Percentiles rank a stretch among this genome's conserved stretches.
phyloP scores from a whole-genome alignment of 37 sponge, comb jelly and placozoan genomes.

The Agelas oroides region DNA sequence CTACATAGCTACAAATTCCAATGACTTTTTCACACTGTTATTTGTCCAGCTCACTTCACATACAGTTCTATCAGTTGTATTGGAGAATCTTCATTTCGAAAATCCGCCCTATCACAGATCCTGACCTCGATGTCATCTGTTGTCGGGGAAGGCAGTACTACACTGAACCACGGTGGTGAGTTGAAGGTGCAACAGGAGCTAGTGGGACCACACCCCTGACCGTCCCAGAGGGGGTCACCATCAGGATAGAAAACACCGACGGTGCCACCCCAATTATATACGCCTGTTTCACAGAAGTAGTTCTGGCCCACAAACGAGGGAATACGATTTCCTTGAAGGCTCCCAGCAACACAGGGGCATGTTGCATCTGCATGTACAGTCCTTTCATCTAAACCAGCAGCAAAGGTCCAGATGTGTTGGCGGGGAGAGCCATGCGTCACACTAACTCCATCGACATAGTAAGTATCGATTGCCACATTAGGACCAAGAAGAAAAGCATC shows the following conservation, averaged over 20 bases:
- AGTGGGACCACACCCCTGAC: not conserved
- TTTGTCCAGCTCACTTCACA: no score
- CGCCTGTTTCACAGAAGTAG: constrained; percentile 41
- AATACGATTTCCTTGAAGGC: no score
- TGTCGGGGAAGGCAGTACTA: not conserved
- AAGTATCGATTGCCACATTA: not conserved
- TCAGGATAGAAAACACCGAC: not conserved
- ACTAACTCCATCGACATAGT: constrained; percentile 18
- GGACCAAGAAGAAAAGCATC: not conserved
- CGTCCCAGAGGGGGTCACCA: constrained; percentile 45
- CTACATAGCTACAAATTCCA: no score
- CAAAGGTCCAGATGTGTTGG: constrained; percentile 25
- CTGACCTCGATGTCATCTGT: constrained; percentile 26
- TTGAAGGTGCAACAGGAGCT: not conserved
- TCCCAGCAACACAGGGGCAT: not conserved
- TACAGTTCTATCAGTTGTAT: no score
- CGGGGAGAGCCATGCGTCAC: not conserved
- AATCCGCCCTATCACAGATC: not conserved
- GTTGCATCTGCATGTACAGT: no score
- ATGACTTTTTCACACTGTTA: no score
- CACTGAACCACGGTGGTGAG: constrained; percentile 38
- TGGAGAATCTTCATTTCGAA: not conserved
- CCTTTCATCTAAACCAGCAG: not conserved
- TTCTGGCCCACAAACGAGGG: constrained; percentile 11
- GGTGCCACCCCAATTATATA: not conserved